These are phyloP conservation scores for Sebastes elongatus DNA, from an alignment of 2,797 vertebrate genomes.

Conservation along the genomic window DNA sequence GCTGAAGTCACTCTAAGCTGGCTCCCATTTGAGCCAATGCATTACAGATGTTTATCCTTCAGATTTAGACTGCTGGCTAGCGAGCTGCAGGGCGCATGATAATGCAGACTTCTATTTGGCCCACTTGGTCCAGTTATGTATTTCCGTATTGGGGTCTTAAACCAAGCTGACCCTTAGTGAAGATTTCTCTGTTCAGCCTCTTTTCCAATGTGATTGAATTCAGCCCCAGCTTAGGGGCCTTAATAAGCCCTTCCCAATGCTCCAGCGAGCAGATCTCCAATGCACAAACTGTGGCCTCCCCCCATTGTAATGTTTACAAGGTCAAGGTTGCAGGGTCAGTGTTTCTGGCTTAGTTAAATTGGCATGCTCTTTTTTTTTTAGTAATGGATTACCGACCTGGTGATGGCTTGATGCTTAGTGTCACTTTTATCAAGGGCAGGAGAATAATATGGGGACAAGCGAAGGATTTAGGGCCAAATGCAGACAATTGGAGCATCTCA, in stretches of 20 bases:
- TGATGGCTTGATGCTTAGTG: constrained; percentile 77
- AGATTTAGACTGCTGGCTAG: constrained; percentile 54
- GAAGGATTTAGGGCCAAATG: constrained; percentile 74
- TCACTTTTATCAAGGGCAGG: constrained; percentile 80
- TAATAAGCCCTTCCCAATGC: constrained; percentile 67
- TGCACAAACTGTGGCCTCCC: constrained; percentile 67
- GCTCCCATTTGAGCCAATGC: constrained; percentile 65
- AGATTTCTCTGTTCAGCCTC: constrained; percentile 58
- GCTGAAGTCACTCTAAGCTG: constrained; percentile 75
- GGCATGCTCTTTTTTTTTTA: constrained; percentile 70
- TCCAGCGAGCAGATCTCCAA: constrained; percentile 64
- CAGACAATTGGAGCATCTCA: constrained; percentile 78
- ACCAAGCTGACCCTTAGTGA: constrained; percentile 61
- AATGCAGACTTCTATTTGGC: constrained; percentile 47
- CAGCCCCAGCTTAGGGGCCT: constrained; percentile 58
- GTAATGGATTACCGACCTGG: constrained; percentile 80
- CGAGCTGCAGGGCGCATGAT: constrained; percentile 47
- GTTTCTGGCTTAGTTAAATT: constrained; percentile 81
- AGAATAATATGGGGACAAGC: constrained; percentile 73
- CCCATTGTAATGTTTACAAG: constrained; percentile 79
- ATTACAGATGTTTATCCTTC: constrained; percentile 82
- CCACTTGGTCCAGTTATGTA: constrained; percentile 48
- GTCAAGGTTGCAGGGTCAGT: constrained; percentile 82
- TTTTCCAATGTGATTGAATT: constrained; percentile 70
- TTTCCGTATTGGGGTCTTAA: constrained; percentile 60